phyloP scores from a whole-genome alignment of 92 coral and sea anemone species.

The Phenganax subtilis region DNA sequence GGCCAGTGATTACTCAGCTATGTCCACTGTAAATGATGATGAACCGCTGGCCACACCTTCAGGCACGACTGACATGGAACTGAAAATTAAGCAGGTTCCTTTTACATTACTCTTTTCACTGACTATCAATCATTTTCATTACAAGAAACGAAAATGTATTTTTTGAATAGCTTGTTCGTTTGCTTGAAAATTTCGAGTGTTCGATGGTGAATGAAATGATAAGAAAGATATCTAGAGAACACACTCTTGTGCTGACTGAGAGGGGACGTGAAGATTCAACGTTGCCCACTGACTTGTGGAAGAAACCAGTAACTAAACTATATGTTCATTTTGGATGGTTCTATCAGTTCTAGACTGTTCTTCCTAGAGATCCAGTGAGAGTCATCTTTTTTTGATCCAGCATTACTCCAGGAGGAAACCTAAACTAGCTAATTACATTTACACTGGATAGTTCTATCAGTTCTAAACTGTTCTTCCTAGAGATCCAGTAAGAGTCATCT shows the following conservation, averaged over 20 bases:
- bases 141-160: background rate
- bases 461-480: too few relatives aligned
- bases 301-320: constrained; percentile 59
- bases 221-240: constrained; percentile 89
- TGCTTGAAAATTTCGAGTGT: constrained; percentile 89
- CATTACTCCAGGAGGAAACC: too few relatives aligned
- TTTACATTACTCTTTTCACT: background rate
- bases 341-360: background rate
- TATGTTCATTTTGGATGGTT: constrained; percentile 24
- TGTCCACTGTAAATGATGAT: constrained; percentile 81
- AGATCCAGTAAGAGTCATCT: too few relatives aligned
- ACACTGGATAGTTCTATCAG: too few relatives aligned
- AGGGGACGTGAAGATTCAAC: constrained; percentile 96
- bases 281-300: constrained; percentile 95
- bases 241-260: constrained; percentile 90
- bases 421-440: too few relatives aligned
- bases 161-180: constrained; percentile 60
- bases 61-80: constrained; percentile 95
- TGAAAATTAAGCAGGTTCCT: constrained; percentile 86
- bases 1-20: constrained; percentile 89
- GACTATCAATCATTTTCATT: constrained; percentile 14
- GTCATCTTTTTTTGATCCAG: background rate
- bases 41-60: constrained; percentile 95
- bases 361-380: background rate
- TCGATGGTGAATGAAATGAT: constrained; percentile 94